Evolutionary conservation across 2,797 vertebrate species (phyloP).

Genomic region (Sciaenops ocellatus): DNA sequence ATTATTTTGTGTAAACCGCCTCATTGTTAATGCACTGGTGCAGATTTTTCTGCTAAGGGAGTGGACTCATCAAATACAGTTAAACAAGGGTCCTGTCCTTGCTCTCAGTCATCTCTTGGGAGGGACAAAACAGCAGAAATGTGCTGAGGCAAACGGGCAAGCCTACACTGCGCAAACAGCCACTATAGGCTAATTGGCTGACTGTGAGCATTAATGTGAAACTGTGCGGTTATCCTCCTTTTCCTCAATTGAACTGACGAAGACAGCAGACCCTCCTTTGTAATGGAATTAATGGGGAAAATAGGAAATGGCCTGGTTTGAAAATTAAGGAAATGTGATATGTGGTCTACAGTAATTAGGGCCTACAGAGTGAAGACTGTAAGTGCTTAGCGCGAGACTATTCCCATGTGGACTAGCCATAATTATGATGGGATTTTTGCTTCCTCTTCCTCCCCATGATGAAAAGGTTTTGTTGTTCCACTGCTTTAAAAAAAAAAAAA

Average conservation of each 20-base stretch:
- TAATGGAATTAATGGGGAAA: slow-evolving; percentile 69
- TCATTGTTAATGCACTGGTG: slow-evolving; percentile 34
- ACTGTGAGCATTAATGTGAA: slow-evolving; percentile 64
- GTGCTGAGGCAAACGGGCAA: slow-evolving; percentile 48
- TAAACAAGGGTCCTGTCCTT: slow-evolving; percentile 58
- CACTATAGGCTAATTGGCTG: slow-evolving; percentile 62
- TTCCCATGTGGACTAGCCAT: slow-evolving; percentile 60
- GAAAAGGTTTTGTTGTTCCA: slow-evolving; percentile 74
- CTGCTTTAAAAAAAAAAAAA: slow-evolving; percentile 43
- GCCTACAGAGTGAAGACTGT: slow-evolving; percentile 63
- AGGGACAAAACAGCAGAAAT: slow-evolving; percentile 39
- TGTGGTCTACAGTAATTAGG: slow-evolving; percentile 75
- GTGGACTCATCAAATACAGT: slow-evolving; percentile 52
- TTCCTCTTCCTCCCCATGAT: slow-evolving; percentile 55
- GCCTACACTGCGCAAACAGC: slow-evolving; percentile 37
- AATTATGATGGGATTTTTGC: slow-evolving; percentile 73
- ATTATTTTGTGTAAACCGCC: slow-evolving; percentile 17
- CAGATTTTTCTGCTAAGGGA: slow-evolving; percentile 24
- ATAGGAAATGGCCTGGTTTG: slow-evolving; percentile 64
- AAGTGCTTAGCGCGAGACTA: slow-evolving; percentile 54
- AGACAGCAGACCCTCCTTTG: slow-evolving; percentile 47
- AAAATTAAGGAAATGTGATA: slow-evolving; percentile 75
- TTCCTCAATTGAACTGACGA: slow-evolving; percentile 32
- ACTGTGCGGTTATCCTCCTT: slow-evolving; percentile 61
- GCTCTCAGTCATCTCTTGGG: slow-evolving; percentile 46